These are phyloP conservation scores for Ruditapes philippinarum DNA, from an alignment of 1,140 invertebrate genomes.

Conservation along the genomic window DNA sequence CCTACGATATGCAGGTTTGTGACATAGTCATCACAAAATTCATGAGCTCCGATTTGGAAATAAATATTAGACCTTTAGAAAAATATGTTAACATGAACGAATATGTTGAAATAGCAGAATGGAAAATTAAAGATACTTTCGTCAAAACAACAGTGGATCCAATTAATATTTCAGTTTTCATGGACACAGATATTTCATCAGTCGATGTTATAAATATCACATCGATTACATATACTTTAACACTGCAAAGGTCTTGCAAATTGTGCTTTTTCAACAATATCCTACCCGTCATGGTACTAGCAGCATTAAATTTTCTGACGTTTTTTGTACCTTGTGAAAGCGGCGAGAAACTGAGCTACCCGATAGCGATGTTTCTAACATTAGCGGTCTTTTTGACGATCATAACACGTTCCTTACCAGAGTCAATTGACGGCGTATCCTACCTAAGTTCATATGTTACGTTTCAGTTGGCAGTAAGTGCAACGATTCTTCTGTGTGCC, in stretches of 20 bases:
- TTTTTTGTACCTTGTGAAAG: too few species aligned
- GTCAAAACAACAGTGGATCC: neutral
- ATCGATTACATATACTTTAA: neutral
- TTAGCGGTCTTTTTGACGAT: neutral
- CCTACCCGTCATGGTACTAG: neutral
- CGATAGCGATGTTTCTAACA: neutral
- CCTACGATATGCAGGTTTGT: neutral
- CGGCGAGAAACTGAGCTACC: too few species aligned
- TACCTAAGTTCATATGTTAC: neutral
- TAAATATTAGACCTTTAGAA: neutral
- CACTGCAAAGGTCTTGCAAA: neutral
- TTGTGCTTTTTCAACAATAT: slow-evolving; percentile 7
- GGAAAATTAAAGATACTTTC: neutral
- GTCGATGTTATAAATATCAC: neutral
- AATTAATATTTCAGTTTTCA: neutral
- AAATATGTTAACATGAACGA: neutral
- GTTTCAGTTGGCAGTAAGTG: neutral
- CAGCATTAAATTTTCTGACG: neutral
- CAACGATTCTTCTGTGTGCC: too few species aligned
- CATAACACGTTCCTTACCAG: neutral
- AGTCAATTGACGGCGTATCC: slow-evolving; percentile 1
- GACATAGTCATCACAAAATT: too few species aligned
- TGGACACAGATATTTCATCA: neutral
- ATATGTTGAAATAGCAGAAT: neutral
- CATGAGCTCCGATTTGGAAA: neutral